phyloP scores from a whole-genome alignment of 2,888 invertebrate genomes.

The Pinctada fucata region DNA sequence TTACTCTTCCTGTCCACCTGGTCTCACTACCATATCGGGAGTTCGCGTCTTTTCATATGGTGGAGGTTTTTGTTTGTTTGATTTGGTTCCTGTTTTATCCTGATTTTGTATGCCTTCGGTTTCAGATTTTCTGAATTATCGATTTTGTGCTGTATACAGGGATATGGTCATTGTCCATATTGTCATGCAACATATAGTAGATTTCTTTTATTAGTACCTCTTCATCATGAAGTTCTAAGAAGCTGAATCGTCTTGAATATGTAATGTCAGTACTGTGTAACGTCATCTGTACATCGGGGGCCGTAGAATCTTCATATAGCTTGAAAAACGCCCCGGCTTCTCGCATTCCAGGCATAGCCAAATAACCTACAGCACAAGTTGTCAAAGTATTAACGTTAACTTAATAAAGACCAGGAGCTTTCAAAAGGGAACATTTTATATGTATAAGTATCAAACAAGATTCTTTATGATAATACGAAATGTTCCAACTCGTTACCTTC shows the following conservation, averaged over 20 bases:
- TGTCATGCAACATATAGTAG: no score
- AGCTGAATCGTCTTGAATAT: conserved; percentile 22
- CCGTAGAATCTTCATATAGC: conserved; percentile 11
- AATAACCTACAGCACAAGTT: conserved; percentile 1
- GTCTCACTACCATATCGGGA: no score
- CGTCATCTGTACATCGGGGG: conserved; percentile 32
- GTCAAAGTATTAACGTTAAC: background rate
- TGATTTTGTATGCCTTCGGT: no score
- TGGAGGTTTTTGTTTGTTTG: no score
- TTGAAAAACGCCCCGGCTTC: conserved; percentile 31
- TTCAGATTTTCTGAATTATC: no score
- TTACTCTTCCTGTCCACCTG: no score
- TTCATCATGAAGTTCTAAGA: conserved; percentile 14
- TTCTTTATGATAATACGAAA: no score
- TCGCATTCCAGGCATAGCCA: conserved; percentile 18
- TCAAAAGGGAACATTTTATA: background rate
- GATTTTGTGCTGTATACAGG: no score
- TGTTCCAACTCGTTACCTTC: no score
- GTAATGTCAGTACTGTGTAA: conserved; percentile 22
- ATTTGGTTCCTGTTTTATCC: no score
- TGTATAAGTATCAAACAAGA: background rate
- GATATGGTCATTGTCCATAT: no score
- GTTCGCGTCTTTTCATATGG: no score
- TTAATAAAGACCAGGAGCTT: background rate
- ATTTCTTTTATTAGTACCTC: conserved; percentile 8